Base-by-base conservation (phyloP, 1,140 invertebrate species). In the Anastrepha ludens region DNA sequence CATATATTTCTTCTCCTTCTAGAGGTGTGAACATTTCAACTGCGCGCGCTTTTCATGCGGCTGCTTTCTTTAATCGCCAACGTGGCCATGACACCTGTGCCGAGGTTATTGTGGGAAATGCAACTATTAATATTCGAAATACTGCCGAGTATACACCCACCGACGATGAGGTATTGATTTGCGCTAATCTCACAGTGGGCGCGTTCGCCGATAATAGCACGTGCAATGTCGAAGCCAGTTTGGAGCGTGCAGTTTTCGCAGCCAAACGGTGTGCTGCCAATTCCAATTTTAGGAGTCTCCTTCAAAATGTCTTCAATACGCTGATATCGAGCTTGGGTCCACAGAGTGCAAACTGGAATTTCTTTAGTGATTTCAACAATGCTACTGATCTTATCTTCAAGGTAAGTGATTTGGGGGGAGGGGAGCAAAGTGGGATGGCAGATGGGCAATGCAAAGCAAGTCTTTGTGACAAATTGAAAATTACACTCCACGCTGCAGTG, bases 301-400 rank as follows among this genome's bases (percentile, higher is more conserved):
- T 88, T 39, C 65, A 67, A 7, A 70, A 78, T 29, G 47, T 59
- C 15, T 86, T 88, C 60, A n/a, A 86, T 2, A 88, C 41, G 2
- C 55, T 88, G 39, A 20, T 86, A 15, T 4, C 78, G 9, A 5
- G n/a, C 15, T 87, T 85, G 7, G 87, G 85, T 47, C 11, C 50
- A n/a, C 29, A 58, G 13, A 65, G 5, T 2, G 13, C 7, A 11
- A 41, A 5, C 0, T 89, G 87, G 62, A 88, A 89, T 88, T 89
- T 88, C 89, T 89, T 89, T 78, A 62, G n/a, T 15, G 67, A 58
- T 20, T 89, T 89, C 47, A 1, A 87, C 4, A 67, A 55, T 7
- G 50, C 13, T 3, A n/a, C 88, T 58, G 86, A 89, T 87, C 87
- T 88, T 5, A 89, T 89, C 15, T 89, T 89, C 55, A 88, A 88